Evolutionary conservation across 1,140 invertebrate species (phyloP).

Genomic region (Aricia agestis): DNA sequence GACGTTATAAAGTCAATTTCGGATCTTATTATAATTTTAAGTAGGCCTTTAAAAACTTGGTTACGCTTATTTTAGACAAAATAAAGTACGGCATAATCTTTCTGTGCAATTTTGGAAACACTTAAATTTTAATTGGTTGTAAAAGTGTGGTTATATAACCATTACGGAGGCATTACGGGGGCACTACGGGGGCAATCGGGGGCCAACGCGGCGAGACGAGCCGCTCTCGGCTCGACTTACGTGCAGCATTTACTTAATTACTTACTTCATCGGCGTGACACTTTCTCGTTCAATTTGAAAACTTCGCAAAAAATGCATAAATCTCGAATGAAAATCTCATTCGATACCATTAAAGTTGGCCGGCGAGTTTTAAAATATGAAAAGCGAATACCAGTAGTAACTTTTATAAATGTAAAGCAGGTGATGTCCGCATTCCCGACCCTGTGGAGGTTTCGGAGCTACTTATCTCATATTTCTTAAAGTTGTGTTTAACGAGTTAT

Average conservation of each 20-base stretch:
- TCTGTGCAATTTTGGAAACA: conserved; percentile 67
- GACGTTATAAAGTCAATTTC: background rate
- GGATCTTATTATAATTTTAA: conserved; percentile 8
- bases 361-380: conserved; percentile 19
- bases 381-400: conserved; percentile 23
- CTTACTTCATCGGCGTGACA: conserved; percentile 64
- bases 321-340: conserved; percentile 12
- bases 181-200: conserved; percentile 59
- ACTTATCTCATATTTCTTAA: conserved; percentile 56
- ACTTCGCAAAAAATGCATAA: conserved; percentile 17
- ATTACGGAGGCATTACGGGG: conserved; percentile 67
- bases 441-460: conserved; percentile 21
- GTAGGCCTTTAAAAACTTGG: conserved; percentile 13
- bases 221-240: conserved; percentile 50
- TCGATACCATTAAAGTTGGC: conserved; percentile 4
- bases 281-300: conserved; percentile 34
- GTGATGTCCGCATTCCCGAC: conserved; percentile 30
- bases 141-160: conserved; percentile 75
- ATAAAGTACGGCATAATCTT: conserved; percentile 55
- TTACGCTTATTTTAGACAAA: conserved; percentile 53
- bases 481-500: conserved; percentile 62
- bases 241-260: conserved; percentile 73
- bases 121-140: conserved; percentile 76
- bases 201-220: conserved; percentile 34
- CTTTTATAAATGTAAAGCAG: conserved; percentile 26